A percentile compares a stretch with the other conserved stretches of the same genome.
Conservation (phyloP, 2,797 vertebrate species). For the Macropus fuliginosus region DNA sequence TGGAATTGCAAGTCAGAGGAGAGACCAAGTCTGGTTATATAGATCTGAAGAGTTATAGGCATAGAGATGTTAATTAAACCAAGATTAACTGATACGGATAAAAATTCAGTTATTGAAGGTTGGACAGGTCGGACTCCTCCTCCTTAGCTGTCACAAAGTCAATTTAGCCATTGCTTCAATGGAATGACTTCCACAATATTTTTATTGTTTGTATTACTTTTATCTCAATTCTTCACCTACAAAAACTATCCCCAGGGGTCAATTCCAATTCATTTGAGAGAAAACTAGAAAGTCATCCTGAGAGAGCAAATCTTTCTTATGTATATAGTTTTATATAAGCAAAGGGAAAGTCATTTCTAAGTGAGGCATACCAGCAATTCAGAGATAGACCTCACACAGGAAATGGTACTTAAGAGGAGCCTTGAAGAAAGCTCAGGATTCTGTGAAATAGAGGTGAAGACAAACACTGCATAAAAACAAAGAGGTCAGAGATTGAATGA, state of each 20-base stretch:
- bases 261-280: slow-evolving; percentile 61
- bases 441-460: neutral
- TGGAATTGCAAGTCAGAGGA: too few relatives aligned
- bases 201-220: slow-evolving; percentile 51
- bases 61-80: too few relatives aligned
- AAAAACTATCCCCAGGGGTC: slow-evolving; percentile 64
- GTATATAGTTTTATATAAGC: neutral
- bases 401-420: neutral
- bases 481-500: neutral
- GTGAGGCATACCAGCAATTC: neutral
- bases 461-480: neutral
- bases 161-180: neutral
- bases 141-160: slow-evolving; percentile 36
- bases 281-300: slow-evolving; percentile 58
- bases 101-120: slow-evolving; percentile 19
- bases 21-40: too few relatives aligned
- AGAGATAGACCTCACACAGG: neutral
- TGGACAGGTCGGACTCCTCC: slow-evolving; percentile 36
- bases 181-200: slow-evolving; percentile 45
- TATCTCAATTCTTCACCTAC: slow-evolving; percentile 56
- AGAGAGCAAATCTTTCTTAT: neutral
- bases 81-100: neutral
- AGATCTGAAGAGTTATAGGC: too few relatives aligned
- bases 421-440: neutral
- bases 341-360: neutral